Conservation (phyloP, 2,888 invertebrate species). For the Vanessa cardui region DNA sequence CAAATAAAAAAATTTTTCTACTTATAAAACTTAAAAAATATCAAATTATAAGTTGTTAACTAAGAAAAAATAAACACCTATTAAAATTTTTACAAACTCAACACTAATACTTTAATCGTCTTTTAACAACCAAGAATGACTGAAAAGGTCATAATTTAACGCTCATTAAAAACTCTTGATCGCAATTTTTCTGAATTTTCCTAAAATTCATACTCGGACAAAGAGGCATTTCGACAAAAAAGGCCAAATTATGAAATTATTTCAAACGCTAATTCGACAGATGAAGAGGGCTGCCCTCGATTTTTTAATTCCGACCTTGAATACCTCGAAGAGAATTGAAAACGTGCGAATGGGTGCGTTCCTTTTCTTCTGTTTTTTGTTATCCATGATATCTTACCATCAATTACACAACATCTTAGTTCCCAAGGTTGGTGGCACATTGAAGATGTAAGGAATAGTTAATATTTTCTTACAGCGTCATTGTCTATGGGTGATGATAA, state of each 20-base stretch:
- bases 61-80: no score
- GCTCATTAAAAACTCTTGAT: background rate
- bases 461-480: no score
- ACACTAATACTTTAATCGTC: background rate
- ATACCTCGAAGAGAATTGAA: background rate
- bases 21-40: no score
- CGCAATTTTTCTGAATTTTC: background rate
- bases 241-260: background rate
- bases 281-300: background rate
- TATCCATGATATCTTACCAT: no score
- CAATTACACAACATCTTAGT: no score
- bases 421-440: no score
- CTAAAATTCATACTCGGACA: background rate
- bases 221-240: background rate
- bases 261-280: conserved; percentile 2
- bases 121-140: background rate
- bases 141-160: conserved; percentile 4
- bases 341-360: no score
- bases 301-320: background rate
- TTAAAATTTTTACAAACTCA: background rate
- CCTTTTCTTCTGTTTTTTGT: background rate
- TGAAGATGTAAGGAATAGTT: no score
- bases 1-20: no score
- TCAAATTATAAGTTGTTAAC: no score
- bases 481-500: no score